phyloP scores from a whole-genome alignment of 2,113 vertebrate genomes.

The Cyphomyrus discorhynchus region DNA sequence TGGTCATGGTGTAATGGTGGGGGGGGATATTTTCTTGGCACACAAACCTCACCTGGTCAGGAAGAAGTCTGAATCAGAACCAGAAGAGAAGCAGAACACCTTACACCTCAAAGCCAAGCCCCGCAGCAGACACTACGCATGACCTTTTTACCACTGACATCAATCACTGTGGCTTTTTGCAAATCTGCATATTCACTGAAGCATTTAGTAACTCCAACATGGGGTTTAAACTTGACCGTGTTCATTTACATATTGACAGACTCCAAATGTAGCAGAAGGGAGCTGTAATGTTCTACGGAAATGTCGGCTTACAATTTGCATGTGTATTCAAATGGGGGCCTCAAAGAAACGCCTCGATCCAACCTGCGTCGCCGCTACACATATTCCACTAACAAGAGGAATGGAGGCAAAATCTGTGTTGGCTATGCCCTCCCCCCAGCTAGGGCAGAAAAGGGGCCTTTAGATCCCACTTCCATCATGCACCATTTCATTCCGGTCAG shows the following conservation, averaged over 20 bases:
- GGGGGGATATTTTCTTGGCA: neutral
- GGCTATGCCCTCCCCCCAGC: neutral
- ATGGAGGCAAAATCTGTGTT: neutral
- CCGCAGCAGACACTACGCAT: neutral
- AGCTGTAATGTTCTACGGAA: neutral
- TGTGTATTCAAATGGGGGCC: neutral
- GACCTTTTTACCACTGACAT: neutral
- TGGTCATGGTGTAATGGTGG: neutral
- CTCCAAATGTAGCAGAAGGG: neutral
- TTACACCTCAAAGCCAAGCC: neutral
- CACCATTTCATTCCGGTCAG: neutral
- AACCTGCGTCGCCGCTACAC: neutral
- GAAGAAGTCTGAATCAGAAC: neutral
- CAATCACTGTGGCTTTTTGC: neutral
- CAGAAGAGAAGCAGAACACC: neutral
- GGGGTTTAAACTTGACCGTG: neutral
- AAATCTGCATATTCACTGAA: neutral
- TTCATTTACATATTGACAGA: neutral
- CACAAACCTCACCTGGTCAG: neutral
- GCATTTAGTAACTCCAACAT: neutral
- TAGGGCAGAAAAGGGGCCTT: neutral
- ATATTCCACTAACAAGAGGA: neutral
- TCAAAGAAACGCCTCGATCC: neutral
- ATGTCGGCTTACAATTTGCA: neutral
- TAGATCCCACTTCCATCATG: neutral